These are phyloP conservation scores for Corythaixoides concolor DNA, from an alignment of 2,113 vertebrate species.

Conservation along the genomic window DNA sequence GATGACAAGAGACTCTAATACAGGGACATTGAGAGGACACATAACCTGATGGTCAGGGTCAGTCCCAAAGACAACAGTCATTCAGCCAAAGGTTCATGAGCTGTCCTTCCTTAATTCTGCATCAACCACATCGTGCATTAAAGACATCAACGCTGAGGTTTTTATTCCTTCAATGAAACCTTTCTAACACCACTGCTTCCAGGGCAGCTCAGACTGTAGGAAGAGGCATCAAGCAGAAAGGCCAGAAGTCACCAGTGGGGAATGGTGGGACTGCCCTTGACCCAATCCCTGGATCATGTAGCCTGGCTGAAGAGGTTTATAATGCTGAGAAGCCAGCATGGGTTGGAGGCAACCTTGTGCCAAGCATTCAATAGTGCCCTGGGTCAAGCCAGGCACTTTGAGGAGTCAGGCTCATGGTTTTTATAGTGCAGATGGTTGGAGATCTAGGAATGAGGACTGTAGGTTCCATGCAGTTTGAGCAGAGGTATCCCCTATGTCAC, in stretches of 20 bases:
- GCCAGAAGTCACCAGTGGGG: neutral
- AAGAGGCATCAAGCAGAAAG: neutral
- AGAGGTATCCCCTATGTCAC: neutral
- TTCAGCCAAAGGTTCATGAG: neutral
- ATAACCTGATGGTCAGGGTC: neutral
- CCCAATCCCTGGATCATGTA: neutral
- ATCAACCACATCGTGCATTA: neutral
- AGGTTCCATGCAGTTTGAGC: neutral
- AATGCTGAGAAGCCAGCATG: neutral
- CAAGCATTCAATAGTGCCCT: neutral
- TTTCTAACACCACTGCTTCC: neutral
- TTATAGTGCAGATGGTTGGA: neutral
- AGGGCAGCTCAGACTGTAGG: neutral
- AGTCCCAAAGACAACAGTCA: neutral
- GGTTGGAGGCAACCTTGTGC: neutral
- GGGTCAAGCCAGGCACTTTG: neutral
- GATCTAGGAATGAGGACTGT: neutral
- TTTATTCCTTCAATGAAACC: neutral
- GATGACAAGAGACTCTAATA: neutral
- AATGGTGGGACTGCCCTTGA: neutral
- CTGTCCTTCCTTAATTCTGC: neutral
- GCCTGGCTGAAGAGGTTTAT: neutral
- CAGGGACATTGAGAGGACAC: fast-evolving
- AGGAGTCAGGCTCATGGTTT: neutral
- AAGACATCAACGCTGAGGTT: neutral